Percentiles rank a stretch among this genome's conserved stretches.
phyloP scores from a whole-genome alignment of 2,888 invertebrate species.

The Lasioglossum marginatum region DNA sequence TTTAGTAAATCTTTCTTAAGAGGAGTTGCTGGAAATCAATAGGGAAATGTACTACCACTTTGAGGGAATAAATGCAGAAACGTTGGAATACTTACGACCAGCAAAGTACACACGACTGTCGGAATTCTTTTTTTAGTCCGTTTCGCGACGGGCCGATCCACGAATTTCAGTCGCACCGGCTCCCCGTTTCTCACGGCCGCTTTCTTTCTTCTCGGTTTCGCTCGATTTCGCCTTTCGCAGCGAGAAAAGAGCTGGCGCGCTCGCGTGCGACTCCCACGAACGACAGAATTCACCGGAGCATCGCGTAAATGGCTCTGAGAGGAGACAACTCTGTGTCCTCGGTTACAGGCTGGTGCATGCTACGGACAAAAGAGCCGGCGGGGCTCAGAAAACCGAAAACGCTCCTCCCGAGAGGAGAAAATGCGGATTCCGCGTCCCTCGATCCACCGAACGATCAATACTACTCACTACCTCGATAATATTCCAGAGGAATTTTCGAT shows the following conservation, averaged over 20 bases:
- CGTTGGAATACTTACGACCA: neutral
- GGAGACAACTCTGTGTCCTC: slow-evolving; percentile 18
- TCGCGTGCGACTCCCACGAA: neutral
- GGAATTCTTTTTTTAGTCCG: neutral
- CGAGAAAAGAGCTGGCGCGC: neutral
- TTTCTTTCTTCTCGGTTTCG: slow-evolving; percentile 2
- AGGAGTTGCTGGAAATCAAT: no score
- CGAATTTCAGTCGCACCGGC: neutral
- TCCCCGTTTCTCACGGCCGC: slow-evolving; percentile 22
- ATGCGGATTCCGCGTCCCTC: neutral
- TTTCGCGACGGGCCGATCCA: neutral
- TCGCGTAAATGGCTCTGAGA: slow-evolving; percentile 17
- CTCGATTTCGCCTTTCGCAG: slow-evolving; percentile 13
- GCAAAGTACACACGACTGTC: neutral
- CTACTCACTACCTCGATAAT: neutral
- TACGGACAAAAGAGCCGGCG: slow-evolving; percentile 8
- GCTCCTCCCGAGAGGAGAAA: neutral
- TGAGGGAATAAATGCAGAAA: no score
- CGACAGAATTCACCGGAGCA: slow-evolving; percentile 29
- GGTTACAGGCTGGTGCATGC: neutral
- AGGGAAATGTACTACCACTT: no score
- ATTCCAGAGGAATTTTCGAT: neutral
- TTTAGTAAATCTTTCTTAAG: no score
- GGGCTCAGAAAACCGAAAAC: slow-evolving; percentile 14
- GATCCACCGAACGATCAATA: slow-evolving; percentile 3